These are phyloP conservation scores for Gallinago jamesoni DNA, from an alignment of 2,113 vertebrate species.

Conservation along the genomic window DNA sequence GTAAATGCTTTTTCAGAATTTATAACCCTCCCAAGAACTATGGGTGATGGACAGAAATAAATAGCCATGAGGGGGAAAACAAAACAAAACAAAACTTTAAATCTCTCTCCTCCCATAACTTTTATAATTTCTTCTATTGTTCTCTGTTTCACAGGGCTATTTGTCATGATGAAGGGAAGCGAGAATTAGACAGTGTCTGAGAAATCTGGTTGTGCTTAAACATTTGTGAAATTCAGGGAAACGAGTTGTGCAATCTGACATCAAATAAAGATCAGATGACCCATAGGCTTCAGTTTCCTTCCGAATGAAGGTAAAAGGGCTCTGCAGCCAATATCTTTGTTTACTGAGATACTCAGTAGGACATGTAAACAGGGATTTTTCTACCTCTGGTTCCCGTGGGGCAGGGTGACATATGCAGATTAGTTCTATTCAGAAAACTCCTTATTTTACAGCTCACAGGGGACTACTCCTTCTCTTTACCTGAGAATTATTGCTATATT, in stretches of 20 bases:
- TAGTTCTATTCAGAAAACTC: not conserved
- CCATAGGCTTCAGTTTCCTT: not conserved
- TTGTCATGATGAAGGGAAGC: not conserved
- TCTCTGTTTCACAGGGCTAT: slow-evolving; percentile 18
- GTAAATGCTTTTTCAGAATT: not conserved
- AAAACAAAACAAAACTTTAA: slow-evolving; percentile 18
- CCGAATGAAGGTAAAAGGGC: slow-evolving; percentile 14
- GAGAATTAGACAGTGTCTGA: not conserved
- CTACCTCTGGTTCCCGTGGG: not conserved
- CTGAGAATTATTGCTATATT: not conserved
- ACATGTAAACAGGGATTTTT: not conserved
- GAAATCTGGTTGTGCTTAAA: slow-evolving; percentile 50
- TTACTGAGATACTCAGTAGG: not conserved
- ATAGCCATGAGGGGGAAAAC: not conserved
- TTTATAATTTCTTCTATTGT: not conserved
- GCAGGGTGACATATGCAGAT: not conserved
- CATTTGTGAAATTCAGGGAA: slow-evolving; percentile 50
- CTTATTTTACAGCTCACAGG: not conserved
- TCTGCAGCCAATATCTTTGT: not conserved
- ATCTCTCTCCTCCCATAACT: not conserved
- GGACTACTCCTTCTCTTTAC: not conserved
- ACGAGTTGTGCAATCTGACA: not conserved
- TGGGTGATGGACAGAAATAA: slow-evolving; percentile 14
- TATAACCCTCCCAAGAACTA: not conserved
- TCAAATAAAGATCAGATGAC: slow-evolving; percentile 13